Base-by-base conservation (phyloP, 2,888 invertebrate genomes). In the Amphipyra berbera region DNA sequence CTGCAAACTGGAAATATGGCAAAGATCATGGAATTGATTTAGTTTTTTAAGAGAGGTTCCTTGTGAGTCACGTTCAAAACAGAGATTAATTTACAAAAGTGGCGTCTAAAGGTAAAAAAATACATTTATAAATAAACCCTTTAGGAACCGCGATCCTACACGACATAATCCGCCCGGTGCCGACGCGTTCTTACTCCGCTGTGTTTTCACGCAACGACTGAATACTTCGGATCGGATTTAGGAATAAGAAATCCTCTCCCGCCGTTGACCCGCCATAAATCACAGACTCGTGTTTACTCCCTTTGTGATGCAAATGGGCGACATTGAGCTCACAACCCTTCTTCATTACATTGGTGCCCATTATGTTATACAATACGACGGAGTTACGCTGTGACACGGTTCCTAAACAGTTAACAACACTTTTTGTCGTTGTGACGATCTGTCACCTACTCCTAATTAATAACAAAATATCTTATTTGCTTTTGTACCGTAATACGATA, bases 231-330 rank as follows among this genome's bases (percentile, higher is more conserved):
- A 14, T 42, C 42, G 3, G 42, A 14, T 42, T 42, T 15, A 15
- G 15, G 4, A 42, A 10, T 42, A 10, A 42, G 42, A 42, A 42
- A 14, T 42, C 42, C 42, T 14, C 42, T 15, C 9, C 42, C 30
- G 45, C 9, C 35, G 37, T 3, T 12, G 37, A 37, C 10, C 1
- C 37, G 37, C 37, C 37, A 12, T 12, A 10, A 9, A 12, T 37
- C 37, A 30, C 37, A 12, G 10, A 10, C 30, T 40, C 40, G 13
- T 38, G 54, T 54, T 27, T 6, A 27, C 45, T 27, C 27, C 6
- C 45, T 54, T 45, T 54, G 54, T 38, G 13, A 46, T 46, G 58
- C 49, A 38, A 46, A 54, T 54, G 44, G 3, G 10, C 35, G 6
- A 12, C 21, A 40, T 27, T 27, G 38, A 47, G 45, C 45, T 45